Conservation (phyloP, 2,797 vertebrate genomes). For the Enteromius thamalakanensis region DNA sequence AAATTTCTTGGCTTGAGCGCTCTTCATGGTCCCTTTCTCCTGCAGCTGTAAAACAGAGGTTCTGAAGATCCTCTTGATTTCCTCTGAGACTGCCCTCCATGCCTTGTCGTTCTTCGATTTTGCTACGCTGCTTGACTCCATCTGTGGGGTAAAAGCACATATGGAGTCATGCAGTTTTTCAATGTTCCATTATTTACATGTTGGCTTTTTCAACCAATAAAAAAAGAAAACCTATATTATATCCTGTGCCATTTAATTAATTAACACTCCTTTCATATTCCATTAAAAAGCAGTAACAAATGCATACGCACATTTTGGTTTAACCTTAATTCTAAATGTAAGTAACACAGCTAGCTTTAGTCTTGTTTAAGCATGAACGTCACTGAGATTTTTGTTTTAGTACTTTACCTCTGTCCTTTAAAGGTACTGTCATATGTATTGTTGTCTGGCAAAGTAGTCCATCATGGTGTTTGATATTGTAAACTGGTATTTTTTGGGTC, state of each 20-base stretch:
- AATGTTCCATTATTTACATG: slow-evolving; percentile 13
- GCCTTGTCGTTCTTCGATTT: slow-evolving; percentile 87
- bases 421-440: background rate
- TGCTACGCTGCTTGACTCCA: slow-evolving; percentile 84
- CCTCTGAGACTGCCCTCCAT: slow-evolving; percentile 93
- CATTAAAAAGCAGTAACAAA: background rate
- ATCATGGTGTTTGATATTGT: background rate
- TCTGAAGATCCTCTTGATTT: slow-evolving; percentile 95
- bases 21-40: slow-evolving; percentile 95
- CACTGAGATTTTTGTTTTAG: background rate
- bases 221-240: background rate
- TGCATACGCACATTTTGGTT: background rate
- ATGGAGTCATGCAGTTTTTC: slow-evolving; percentile 13
- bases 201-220: slow-evolving; percentile 9
- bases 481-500: background rate
- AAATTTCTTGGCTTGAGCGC: slow-evolving; percentile 91
- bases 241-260: background rate
- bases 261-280: background rate
- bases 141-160: slow-evolving; percentile 72
- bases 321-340: background rate
- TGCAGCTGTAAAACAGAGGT: slow-evolving; percentile 90
- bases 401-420: background rate
- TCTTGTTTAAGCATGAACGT: background rate
- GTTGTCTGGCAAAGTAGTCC: background rate
- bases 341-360: background rate